Conservation (phyloP, 2,113 vertebrate species). For the Astatotilapia flaviijosephi region DNA sequence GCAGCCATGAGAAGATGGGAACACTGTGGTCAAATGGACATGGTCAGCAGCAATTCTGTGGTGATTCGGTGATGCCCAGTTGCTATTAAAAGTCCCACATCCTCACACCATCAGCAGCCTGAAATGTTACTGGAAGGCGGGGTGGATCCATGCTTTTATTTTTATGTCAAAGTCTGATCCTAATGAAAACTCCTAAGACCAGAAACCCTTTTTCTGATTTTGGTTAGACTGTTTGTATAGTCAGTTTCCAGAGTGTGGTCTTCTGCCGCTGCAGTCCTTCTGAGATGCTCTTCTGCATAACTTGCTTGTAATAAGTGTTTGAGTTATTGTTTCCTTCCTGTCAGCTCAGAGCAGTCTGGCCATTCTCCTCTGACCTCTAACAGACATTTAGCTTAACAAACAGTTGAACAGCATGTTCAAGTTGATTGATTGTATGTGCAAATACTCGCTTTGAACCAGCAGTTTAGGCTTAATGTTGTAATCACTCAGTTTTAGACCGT, state of each 20-base stretch:
- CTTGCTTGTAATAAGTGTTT: background rate
- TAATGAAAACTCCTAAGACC: background rate
- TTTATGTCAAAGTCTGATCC: background rate
- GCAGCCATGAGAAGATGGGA: background rate
- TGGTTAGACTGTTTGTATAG: background rate
- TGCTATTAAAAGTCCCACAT: background rate
- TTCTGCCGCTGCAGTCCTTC: background rate
- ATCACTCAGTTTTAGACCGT: accelerated
- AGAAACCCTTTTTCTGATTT: background rate
- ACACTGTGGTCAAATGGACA: background rate
- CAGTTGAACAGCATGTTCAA: background rate
- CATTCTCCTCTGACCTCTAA: background rate
- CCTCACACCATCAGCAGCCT: background rate
- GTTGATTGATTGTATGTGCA: background rate
- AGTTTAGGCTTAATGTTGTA: background rate
- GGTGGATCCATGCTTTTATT: background rate
- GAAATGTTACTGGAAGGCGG: background rate
- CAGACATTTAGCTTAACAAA: background rate
- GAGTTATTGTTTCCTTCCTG: background rate
- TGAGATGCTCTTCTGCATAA: background rate
- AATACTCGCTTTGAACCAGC: background rate
- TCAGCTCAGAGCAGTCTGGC: background rate
- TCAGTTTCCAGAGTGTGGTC: background rate
- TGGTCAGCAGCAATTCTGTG: background rate
- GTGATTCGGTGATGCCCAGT: background rate